phyloP scores from a whole-genome alignment of 2,888 invertebrate species.

The Chrysopilus asiliformis region DNA sequence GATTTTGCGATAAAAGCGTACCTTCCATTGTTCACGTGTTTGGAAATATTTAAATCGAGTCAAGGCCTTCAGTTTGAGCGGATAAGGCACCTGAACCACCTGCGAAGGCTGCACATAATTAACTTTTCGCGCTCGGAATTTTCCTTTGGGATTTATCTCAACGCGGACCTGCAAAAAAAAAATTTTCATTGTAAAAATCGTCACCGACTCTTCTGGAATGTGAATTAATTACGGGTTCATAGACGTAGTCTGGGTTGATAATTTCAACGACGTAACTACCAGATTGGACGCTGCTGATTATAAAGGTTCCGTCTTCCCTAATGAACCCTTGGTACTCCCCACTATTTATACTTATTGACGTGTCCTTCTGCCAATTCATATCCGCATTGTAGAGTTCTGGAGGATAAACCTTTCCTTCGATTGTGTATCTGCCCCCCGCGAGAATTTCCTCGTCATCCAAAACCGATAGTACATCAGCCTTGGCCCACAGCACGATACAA shows the following conservation, averaged over 20 bases:
- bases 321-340: slow-evolving; percentile 81
- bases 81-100: slow-evolving; percentile 84
- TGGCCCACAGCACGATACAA: no score
- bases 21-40: slow-evolving; percentile 86
- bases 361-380: slow-evolving; percentile 61
- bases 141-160: slow-evolving; percentile 95
- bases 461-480: no score
- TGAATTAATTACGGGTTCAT: slow-evolving; percentile 58
- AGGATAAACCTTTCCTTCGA: slow-evolving; percentile 70
- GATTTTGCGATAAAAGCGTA: no score
- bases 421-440: slow-evolving; percentile 47
- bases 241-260: slow-evolving; percentile 77
- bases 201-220: neutral
- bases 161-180: slow-evolving; percentile 44
- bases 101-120: slow-evolving; percentile 87
- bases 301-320: slow-evolving; percentile 82
- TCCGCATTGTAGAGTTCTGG: slow-evolving; percentile 46
- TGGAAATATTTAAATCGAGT: slow-evolving; percentile 81
- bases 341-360: slow-evolving; percentile 72
- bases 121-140: slow-evolving; percentile 86
- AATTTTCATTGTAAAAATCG: neutral
- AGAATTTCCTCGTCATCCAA: slow-evolving; percentile 29
- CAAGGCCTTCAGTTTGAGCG: slow-evolving; percentile 73
- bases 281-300: slow-evolving; percentile 72
- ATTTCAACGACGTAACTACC: slow-evolving; percentile 93